Evolutionary conservation across 1,140 invertebrate species (phyloP).

Genomic region (Scaptomyza hsui): DNA sequence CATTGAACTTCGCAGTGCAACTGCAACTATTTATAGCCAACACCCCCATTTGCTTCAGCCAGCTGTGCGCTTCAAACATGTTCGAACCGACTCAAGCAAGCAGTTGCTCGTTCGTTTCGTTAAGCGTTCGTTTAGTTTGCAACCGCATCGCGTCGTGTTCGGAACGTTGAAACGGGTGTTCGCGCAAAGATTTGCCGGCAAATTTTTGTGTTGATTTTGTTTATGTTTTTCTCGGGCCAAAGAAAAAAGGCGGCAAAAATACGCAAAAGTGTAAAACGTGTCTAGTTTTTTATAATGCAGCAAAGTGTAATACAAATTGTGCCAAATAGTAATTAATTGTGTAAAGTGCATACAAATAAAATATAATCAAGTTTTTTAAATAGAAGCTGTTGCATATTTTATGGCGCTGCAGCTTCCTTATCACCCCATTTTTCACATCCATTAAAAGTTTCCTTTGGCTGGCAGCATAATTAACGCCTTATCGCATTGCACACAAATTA

Average conservation of each 20-base stretch:
- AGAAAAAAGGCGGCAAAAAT: conserved; percentile 57
- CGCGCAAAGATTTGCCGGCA: conserved; percentile 28
- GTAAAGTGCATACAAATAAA: neutral
- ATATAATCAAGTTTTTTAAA: neutral
- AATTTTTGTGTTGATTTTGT: conserved; percentile 46
- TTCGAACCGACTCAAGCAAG: conserved; percentile 10
- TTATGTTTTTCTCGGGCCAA: conserved; percentile 42
- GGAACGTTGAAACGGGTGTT: conserved; percentile 6
- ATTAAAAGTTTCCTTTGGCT: neutral
- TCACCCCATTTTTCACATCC: neutral
- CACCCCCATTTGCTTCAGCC: conserved; percentile 7
- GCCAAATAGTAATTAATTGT: conserved; percentile 3
- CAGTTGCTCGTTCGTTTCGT: conserved; percentile 4
- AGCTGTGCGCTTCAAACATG: conserved; percentile 34
- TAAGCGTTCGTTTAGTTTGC: conserved; percentile 18
- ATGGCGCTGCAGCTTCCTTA: conserved; percentile 1
- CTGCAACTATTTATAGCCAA: conserved; percentile 52
- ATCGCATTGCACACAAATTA: conserved; percentile 66
- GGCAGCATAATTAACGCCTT: conserved; percentile 63
- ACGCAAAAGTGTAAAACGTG: conserved; percentile 30
- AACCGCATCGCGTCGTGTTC: conserved; percentile 37
- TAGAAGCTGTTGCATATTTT: conserved; percentile 23
- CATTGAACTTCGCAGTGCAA: conserved; percentile 54
- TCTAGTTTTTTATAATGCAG: neutral
- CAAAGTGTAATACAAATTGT: neutral